Percentiles rank a stretch among this genome's conserved stretches.
Evolutionary conservation across 2,888 invertebrate genomes (phyloP).

Genomic region (Cosmia trapezina): DNA sequence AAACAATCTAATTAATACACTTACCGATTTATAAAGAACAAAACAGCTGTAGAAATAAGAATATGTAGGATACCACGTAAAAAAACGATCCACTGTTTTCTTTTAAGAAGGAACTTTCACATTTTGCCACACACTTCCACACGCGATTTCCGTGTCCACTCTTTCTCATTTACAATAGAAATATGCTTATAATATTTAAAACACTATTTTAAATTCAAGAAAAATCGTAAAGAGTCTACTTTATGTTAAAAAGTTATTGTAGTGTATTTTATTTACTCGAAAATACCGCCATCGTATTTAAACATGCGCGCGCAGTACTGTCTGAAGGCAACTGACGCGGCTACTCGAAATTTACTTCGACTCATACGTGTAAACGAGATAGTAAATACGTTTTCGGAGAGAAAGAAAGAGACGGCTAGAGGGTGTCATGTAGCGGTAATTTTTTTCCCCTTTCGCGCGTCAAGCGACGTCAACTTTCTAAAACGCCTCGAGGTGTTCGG

Average conservation of each 20-base stretch:
- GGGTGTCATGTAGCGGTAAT: constrained; percentile 87
- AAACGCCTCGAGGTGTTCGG: constrained; percentile 82
- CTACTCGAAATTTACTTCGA: constrained; percentile 74
- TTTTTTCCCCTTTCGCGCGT: constrained; percentile 89
- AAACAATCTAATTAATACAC: constrained; percentile 27
- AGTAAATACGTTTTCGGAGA: constrained; percentile 59
- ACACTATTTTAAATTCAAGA: constrained; percentile 40
- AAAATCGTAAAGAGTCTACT: constrained; percentile 18
- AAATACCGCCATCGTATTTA: constrained; percentile 71
- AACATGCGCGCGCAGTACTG: constrained; percentile 79
- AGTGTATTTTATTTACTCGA: constrained; percentile 67
- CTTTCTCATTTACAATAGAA: constrained; percentile 35
- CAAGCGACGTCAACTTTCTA: constrained; percentile 90
- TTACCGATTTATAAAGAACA: constrained; percentile 54
- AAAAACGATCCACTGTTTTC: constrained; percentile 72
- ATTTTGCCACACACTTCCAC: constrained; percentile 76
- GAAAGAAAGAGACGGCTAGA: constrained; percentile 77
- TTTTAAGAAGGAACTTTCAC: constrained; percentile 81
- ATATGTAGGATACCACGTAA: constrained; percentile 68
- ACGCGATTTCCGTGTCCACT: constrained; percentile 63
- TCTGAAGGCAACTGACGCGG: constrained; percentile 80
- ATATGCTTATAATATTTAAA: constrained; percentile 37
- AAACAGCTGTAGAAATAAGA: constrained; percentile 66
- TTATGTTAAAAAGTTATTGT: constrained; percentile 61
- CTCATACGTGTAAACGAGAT: constrained; percentile 77